phyloP scores from a whole-genome alignment of 1,140 invertebrate species.

The Sinonovacula constricta region DNA sequence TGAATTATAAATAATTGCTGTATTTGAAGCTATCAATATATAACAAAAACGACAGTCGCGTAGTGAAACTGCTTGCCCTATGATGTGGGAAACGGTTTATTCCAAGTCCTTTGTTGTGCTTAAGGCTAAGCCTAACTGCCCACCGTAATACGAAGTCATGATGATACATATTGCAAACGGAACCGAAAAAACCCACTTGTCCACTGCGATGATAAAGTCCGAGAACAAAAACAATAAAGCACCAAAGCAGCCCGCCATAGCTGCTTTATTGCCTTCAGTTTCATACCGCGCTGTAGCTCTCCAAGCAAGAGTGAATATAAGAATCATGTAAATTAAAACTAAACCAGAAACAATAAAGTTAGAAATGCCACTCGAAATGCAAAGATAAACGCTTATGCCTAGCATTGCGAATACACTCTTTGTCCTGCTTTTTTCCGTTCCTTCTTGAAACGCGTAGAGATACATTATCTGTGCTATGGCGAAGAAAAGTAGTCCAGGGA shows the following conservation, averaged over 20 bases:
- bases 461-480: constrained; percentile 56
- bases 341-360: constrained; percentile 39
- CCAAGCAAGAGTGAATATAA: constrained; percentile 49
- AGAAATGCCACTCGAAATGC: constrained; percentile 41
- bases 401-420: constrained; percentile 45
- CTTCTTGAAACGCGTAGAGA: constrained; percentile 37
- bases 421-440: constrained; percentile 2
- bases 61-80: too few species aligned
- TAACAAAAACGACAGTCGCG: too few species aligned
- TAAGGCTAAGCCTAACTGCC: constrained; percentile 50
- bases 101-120: constrained; percentile 38
- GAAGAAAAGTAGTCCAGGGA: constrained; percentile 56
- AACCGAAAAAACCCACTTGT: constrained; percentile 50
- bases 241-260: constrained; percentile 43
- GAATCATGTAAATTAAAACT: constrained; percentile 46
- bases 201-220: constrained; percentile 55
- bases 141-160: constrained; percentile 54
- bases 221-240: constrained; percentile 49
- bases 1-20: too few species aligned
- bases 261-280: constrained; percentile 31
- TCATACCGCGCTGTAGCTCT: constrained; percentile 45
- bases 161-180: constrained; percentile 37
- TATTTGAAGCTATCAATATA: too few species aligned
- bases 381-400: constrained; percentile 40
- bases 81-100: too few species aligned